Percentiles rank a stretch among this genome's conserved stretches.
phyloP scores from a whole-genome alignment of 2,888 invertebrate species.

The Lochmaea capreae region DNA sequence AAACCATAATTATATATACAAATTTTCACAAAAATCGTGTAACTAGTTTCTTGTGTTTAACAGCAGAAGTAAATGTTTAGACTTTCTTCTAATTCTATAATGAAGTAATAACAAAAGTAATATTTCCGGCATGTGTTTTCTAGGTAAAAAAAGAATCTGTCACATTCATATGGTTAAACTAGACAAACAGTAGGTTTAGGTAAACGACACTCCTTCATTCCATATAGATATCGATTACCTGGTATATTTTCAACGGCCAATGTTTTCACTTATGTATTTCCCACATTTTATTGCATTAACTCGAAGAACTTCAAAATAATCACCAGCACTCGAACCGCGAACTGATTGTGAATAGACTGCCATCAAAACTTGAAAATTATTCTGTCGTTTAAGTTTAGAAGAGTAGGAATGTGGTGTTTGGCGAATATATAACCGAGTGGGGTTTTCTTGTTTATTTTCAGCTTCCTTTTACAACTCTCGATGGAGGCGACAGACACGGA shows the following conservation, averaged over 20 bases:
- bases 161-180: neutral
- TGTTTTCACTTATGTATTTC: neutral
- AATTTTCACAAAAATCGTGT: no score
- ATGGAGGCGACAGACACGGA: neutral
- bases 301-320: neutral
- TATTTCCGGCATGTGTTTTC: neutral
- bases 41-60: no score
- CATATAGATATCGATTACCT: neutral
- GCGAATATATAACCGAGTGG: slow-evolving; percentile 16
- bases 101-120: neutral
- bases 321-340: neutral
- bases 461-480: slow-evolving; percentile 13
- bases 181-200: neutral
- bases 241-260: neutral
- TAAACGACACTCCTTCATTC: neutral
- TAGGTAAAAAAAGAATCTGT: neutral
- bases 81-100: neutral
- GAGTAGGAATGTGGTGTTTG: slow-evolving; percentile 20
- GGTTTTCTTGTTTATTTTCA: slow-evolving; percentile 22
- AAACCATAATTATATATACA: no score
- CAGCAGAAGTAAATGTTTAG: no score
- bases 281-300: no score
- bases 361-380: neutral
- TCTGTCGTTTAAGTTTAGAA: neutral
- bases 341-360: slow-evolving; percentile 9